Evolutionary conservation across 2,113 vertebrate genomes (phyloP).

Genomic region (rat (Rattus norvegicus)): GRCr8 NC_086028.1:80142001-80142500

Average conservation of each 20-base stretch:
- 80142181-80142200: not conserved
- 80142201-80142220: not conserved
- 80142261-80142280: not conserved
- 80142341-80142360: not conserved
- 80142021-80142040: not conserved
- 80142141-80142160: not conserved
- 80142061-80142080: not conserved
- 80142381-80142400: not conserved
- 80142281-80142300: not conserved
- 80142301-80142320: not conserved
- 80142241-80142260: not conserved
- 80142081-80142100: not conserved
- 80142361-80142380: not conserved
- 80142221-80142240: not conserved
- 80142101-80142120: not conserved
- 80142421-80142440: not conserved
- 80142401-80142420: not conserved
- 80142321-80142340: not conserved
- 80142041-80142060: not conserved
- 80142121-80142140: not conserved
- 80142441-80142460: not conserved
- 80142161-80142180: not conserved
- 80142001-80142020: not conserved
- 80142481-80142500: not conserved
- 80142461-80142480: not conserved